A percentile compares a stretch with the other conserved stretches of the same genome.
phyloP scores from a whole-genome alignment of 2,113 vertebrate species.

The Dipodomys ordii region DNA sequence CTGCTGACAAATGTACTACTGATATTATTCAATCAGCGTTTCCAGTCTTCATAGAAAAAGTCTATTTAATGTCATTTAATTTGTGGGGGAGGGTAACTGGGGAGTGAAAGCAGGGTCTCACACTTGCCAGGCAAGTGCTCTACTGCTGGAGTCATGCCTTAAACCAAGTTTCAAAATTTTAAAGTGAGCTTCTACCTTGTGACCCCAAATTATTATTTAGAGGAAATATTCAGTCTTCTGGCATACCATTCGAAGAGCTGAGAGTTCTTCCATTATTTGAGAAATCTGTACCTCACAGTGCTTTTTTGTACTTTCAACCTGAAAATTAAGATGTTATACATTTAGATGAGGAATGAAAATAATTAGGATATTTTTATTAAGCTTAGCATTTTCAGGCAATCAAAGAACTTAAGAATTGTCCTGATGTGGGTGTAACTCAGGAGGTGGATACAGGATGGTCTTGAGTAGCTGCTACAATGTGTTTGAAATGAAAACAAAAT shows the following conservation, averaged over 20 bases:
- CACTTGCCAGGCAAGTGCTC: too few relatives aligned
- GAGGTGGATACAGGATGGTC: not conserved
- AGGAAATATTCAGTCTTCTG: constrained; percentile 48
- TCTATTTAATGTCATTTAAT: too few relatives aligned
- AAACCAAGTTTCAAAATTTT: too few relatives aligned
- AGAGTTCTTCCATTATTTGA: constrained; percentile 92
- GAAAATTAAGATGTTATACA: constrained; percentile 57
- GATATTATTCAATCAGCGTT: not conserved
- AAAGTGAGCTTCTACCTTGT: too few relatives aligned
- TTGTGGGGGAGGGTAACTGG: too few relatives aligned
- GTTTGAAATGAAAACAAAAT: not conserved
- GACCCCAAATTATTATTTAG: not conserved
- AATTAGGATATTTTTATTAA: not conserved
- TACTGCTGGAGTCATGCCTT: too few relatives aligned
- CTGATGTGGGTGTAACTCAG: not conserved
- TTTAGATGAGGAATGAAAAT: constrained; percentile 35
- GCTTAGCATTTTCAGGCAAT: not conserved
- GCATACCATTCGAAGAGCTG: constrained; percentile 93
- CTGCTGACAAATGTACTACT: not conserved
- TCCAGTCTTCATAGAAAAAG: too few relatives aligned
- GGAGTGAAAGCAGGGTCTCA: too few relatives aligned
- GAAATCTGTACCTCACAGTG: constrained; percentile 92
- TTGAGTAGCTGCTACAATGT: not conserved
- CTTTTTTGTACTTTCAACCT: constrained; percentile 93
- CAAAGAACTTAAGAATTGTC: constrained; percentile 13